Evolutionary conservation across 2,113 vertebrate species (phyloP).

Genomic region (Casuarius casuarius): DNA sequence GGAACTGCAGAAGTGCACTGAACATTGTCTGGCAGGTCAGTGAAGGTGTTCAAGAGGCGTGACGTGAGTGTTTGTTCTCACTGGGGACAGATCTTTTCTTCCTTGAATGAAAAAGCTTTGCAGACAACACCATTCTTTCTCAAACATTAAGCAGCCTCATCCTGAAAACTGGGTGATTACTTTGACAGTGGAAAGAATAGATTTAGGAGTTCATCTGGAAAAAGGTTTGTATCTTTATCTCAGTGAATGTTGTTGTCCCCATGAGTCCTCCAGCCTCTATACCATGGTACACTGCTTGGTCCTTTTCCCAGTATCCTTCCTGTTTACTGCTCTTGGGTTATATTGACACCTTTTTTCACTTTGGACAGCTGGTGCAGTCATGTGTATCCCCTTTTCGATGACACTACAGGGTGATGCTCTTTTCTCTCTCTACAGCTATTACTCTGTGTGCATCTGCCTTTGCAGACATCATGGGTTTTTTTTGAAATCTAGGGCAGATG

Average conservation of each 20-base stretch:
- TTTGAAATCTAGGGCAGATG: not conserved
- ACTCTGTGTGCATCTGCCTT: not conserved
- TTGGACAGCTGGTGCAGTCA: not conserved
- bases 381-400: not conserved
- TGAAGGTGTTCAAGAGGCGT: not conserved
- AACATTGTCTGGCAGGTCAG: not conserved
- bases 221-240: not conserved
- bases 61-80: not conserved
- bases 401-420: not conserved
- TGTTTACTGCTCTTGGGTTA: not conserved
- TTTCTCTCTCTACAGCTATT: not conserved
- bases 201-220: not conserved
- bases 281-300: not conserved
- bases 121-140: not conserved
- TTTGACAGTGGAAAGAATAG: not conserved
- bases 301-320: not conserved
- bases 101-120: not conserved
- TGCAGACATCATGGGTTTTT: not conserved
- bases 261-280: not conserved
- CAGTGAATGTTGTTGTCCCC: not conserved
- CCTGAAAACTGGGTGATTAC: not conserved
- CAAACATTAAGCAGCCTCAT: not conserved
- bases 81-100: not conserved
- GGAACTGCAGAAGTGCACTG: not conserved
- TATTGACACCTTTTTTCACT: not conserved